phyloP scores from a whole-genome alignment of 35 echinoderm and acorn worm genomes.

The Lytechinus variegatus region DNA sequence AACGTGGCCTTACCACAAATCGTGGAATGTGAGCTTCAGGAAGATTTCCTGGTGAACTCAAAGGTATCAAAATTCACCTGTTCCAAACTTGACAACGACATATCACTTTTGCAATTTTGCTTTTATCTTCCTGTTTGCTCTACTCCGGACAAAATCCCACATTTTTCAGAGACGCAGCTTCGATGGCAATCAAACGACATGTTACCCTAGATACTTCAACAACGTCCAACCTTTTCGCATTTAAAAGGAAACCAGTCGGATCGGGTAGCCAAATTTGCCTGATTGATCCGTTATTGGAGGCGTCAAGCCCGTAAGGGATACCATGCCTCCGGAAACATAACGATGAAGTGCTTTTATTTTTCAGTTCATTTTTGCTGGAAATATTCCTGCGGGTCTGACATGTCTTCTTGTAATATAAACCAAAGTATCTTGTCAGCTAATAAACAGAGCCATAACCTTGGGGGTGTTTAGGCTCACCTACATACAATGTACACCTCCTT shows the following conservation, averaged over 20 bases:
- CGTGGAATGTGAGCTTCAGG: not conserved
- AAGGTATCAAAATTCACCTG: not conserved
- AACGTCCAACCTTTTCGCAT: not conserved
- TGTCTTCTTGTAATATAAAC: not conserved
- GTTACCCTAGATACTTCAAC: not conserved
- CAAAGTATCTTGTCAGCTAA: conserved; percentile 18
- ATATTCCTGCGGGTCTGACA: not conserved
- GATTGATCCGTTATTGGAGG: conserved; percentile 37
- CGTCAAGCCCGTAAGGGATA: conserved; percentile 1
- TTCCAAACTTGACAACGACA: not conserved
- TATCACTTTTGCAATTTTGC: not conserved
- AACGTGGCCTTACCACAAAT: not conserved
- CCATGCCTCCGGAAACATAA: conserved; percentile 8
- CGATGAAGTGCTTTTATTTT: conserved; percentile 3
- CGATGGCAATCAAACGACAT: not conserved
- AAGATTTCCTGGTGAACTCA: not conserved
- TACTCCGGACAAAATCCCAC: not conserved
- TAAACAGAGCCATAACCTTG: not conserved
- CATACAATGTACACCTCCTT: not conserved
- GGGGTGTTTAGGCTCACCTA: not conserved
- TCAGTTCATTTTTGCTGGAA: not conserved
- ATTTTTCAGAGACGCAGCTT: not conserved
- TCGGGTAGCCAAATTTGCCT: conserved; percentile 37
- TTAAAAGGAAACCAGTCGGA: conserved; percentile 21
- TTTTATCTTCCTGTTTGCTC: not conserved